These are phyloP conservation scores for Tachycineta bicolor DNA, from an alignment of 2,113 vertebrate genomes.

Conservation along the genomic window DNA sequence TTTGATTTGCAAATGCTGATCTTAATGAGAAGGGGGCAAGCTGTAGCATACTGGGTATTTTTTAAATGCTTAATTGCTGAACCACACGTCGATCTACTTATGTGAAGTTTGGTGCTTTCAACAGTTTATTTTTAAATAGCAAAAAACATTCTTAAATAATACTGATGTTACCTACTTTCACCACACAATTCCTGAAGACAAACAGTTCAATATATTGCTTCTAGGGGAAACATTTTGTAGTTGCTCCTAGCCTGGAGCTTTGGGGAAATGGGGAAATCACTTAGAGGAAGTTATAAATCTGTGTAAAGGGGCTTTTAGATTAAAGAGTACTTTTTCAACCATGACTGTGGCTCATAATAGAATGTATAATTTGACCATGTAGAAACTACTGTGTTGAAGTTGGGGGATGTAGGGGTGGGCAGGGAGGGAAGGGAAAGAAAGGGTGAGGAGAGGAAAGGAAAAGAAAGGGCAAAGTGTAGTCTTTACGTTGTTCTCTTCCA, in stretches of 20 bases:
- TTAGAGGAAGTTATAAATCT: neutral
- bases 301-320: neutral
- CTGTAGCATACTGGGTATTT: neutral
- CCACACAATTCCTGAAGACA: neutral
- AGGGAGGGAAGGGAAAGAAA: neutral
- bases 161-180: neutral
- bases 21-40: neutral
- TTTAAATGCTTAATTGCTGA: neutral
- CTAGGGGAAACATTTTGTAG: neutral
- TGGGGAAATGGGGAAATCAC: neutral
- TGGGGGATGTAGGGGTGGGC: accelerated
- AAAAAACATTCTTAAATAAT: neutral
- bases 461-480: neutral
- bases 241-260: neutral
- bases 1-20: neutral
- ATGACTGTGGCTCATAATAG: neutral
- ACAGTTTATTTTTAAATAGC: neutral
- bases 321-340: neutral
- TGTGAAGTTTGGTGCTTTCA: neutral
- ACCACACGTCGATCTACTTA: neutral
- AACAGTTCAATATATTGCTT: neutral
- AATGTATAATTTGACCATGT: neutral
- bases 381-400: neutral
- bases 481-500: neutral
- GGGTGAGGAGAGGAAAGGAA: neutral